These are phyloP conservation scores for Pitta sordida DNA, from an alignment of 2,113 vertebrate species.

Conservation along the genomic window DNA sequence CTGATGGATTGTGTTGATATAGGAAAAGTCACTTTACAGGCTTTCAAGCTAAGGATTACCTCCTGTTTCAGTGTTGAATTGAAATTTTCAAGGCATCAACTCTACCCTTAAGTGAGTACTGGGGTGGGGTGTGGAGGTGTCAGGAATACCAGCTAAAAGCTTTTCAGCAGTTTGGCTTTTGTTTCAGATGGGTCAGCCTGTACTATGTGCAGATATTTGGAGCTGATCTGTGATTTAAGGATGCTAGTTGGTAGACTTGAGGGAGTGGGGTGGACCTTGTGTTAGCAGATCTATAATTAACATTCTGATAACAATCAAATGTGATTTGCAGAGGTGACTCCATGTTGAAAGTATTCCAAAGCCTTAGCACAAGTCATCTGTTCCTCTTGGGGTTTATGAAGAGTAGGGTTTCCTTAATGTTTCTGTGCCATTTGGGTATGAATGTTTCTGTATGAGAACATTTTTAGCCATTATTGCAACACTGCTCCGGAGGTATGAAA, in stretches of 20 bases:
- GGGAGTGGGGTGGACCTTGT: neutral
- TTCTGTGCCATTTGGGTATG: neutral
- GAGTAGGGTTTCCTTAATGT: neutral
- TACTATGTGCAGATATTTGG: neutral
- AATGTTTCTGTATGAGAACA: neutral
- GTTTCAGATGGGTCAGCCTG: neutral
- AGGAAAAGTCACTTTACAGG: neutral
- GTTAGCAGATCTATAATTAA: neutral
- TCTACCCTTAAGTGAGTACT: neutral
- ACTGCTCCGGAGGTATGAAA: neutral
- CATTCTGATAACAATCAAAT: slow-evolving; percentile 7
- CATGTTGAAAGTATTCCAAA: slow-evolving; percentile 16
- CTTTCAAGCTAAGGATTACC: neutral
- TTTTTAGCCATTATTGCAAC: neutral
- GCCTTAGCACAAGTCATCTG: neutral
- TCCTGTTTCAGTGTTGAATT: neutral
- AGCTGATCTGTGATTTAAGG: neutral
- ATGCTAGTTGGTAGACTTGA: neutral
- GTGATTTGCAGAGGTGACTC: slow-evolving; percentile 2
- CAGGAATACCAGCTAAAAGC: neutral
- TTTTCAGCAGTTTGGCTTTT: neutral
- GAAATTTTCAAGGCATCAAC: neutral
- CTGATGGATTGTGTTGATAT: neutral
- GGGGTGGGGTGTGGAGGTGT: neutral
- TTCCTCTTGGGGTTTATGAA: neutral